Base-by-base conservation (phyloP, 2,888 invertebrate species). In the Julus scandinavius region DNA sequence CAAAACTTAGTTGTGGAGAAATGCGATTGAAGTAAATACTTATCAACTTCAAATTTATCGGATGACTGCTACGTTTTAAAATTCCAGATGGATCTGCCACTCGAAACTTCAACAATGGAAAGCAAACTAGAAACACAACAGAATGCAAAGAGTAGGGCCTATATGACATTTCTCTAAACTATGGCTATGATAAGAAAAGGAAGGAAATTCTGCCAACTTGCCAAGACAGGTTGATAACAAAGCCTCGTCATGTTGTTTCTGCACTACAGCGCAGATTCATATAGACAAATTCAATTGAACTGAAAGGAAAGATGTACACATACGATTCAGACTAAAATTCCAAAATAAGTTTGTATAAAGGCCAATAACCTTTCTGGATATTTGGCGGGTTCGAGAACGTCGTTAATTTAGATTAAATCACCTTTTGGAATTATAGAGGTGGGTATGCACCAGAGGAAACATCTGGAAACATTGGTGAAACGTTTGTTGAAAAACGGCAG, bases 91-190 rank as follows among this genome's bases (percentile, higher is more conserved):
- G 29, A 29, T 72, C 29, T 9, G 72, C 9, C 72, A 72, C 72
- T 72, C 72, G 20, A 72, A 72, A 63, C 29, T 72, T 9, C 72
- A 72, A 72, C 72, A 72, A 72, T n/a, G 72, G 72, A 72, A 72
- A 72, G 72, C 29, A 7, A 29, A 6, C 5, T 20, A 5, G n/a
- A n/a, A 20, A 4, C 1, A 20, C 20, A 29, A 63, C 9, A n/a
- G 20, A 63, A 58, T 9, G 5, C 15, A 63, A 20, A n/a, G 4
- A 63, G 72, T 72, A n/a, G n/a, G n/a, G n/a, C n/a, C n/a, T n/a
- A 72, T 29, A 29, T 72, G 72, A 72, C 29, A 72, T 72, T 29
- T 29, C 72, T 72, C 20, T 72, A 72, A 72, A 11, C 9, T n/a
- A 29, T 9, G 1, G 49, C 49, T 63, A 1, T 20, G 63, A 63